Base-by-base conservation (phyloP, 2,113 vertebrate genomes). In the Halcyon senegalensis region DNA sequence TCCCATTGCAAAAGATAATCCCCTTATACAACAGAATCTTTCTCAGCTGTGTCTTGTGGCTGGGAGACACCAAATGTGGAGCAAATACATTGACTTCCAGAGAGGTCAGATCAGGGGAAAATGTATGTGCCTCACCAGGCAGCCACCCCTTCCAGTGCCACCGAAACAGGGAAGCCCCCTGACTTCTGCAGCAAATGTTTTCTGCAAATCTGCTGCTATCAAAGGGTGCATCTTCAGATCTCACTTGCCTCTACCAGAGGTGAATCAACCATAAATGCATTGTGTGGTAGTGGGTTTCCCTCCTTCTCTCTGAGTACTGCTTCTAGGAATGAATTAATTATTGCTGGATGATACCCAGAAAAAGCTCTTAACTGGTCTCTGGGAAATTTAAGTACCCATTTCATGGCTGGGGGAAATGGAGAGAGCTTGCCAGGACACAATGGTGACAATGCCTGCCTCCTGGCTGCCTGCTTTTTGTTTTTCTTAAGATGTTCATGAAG, bases 261-360 rank as follows among this genome's bases (percentile, higher is more conserved):
- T 83, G 58, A 66, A 85, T 69, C 62, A 68, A 0, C 37, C n/a
- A 16, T 16, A 13, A 64, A 56, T 48, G 16, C 1, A 0, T 11
- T 16, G 18, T 51, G 33, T 87, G 82, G 58, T 2, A 3, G 33
- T 43, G 62, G 69, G 27, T 31, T 78, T 78, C 39, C 39, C 28
- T 91, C 43, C 39, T 35, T 15, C 56, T 78, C 55, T 69, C 58
- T 31, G 48, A 76, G 53, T 27, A 4, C 31, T 0, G 0, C 41
- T 94, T 93, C 88, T 69, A 88, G 85, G 82, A 95, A 90, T 39
- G 31, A 67, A 62, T 50, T 31, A 63, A 50, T 46, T 13, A 3
- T 46, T 2, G 1, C 81, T 75, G 74, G 66, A 14, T 87, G 77
- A 82, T 55, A 75, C 56, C 56, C 76, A 95, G 87, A 43, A 84